Evolutionary conservation across 1,140 invertebrate genomes (phyloP), one percentile per base, ranked within the genome.

Genomic region (Sycophaga agraensis): DNA sequence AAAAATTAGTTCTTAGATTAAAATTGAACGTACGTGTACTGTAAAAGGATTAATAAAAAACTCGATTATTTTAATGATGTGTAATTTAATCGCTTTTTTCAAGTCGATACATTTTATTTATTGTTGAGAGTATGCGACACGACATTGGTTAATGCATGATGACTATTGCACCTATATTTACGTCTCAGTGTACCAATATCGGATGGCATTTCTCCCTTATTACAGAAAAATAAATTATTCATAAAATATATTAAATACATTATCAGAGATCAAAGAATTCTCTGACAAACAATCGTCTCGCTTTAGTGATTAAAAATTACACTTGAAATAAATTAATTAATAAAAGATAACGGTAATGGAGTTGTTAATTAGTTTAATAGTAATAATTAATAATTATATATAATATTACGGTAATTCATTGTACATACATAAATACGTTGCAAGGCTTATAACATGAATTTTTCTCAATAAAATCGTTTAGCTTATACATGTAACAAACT

Each of bases 81-180:
- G 16, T 54, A 64, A 70, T 73, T 70, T 73, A 71, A 68, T 73
- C 39, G 65, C 60, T 65, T 68, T 59, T 56, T 66, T n/a, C n/a
- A 55, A 63, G 45, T 35, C 58, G 31, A 55, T 73, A 70, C 57
- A 73, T 35, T 62, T 57, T 66, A 70, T 26, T 53, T 60, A 37
- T 66, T 8, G 60, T 17, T 51, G 19, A 64, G 63, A 70, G 63
- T 70, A 75, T 76, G 70, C 71, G 59, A 76, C 66, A 34, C 64
- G 51, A 68, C n/a, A 53, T 68, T 76, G 72, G 68, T 72, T 54
- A 58, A 67, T 67, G 39, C 31, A 56, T 57, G 67, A 70, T 72
- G 66, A 64, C 73, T 39, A 64, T 66, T 71, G 72, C 77, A 78
- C 75, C 76, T 79, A 79, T 79, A 77, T 77, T 77, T 72, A 69